These are phyloP conservation scores for Rotaria macrura DNA, from an alignment of 2,888 invertebrate species.

Conservation along the genomic window DNA sequence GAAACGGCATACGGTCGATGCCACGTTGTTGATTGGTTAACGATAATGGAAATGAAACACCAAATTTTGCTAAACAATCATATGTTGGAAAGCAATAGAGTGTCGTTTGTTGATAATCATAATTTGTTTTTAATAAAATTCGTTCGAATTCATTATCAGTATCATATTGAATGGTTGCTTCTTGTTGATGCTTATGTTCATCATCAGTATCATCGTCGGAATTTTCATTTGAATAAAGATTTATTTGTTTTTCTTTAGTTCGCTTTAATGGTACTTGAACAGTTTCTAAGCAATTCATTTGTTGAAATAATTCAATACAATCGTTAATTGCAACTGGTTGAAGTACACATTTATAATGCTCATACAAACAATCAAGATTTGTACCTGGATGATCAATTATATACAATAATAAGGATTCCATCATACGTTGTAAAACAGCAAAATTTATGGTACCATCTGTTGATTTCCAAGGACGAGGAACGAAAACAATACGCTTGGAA, in stretches of 20 bases:
- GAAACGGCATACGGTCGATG: background rate
- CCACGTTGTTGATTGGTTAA: background rate
- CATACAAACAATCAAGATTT: background rate
- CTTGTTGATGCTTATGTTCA: background rate
- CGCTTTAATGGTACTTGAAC: background rate
- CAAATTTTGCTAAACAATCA: background rate
- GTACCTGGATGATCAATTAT: background rate
- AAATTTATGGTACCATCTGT: background rate
- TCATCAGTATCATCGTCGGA: background rate
- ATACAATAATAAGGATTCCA: background rate
- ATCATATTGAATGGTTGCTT: background rate
- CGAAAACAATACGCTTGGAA: background rate
- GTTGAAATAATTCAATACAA: constrained; percentile 12
- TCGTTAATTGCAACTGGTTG: background rate
- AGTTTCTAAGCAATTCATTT: constrained; percentile 1
- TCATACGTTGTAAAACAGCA: background rate
- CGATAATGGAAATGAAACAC: background rate
- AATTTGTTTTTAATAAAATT: background rate
- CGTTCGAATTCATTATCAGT: background rate
- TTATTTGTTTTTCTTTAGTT: background rate
- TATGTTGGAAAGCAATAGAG: background rate
- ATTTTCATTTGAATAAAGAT: background rate
- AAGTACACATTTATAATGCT: background rate
- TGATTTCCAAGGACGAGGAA: constrained; percentile 6
- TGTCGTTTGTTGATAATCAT: background rate